Percentiles rank a stretch among this genome's conserved stretches.
phyloP scores from a whole-genome alignment of 2,113 vertebrate genomes.

The Cariama cristata region DNA sequence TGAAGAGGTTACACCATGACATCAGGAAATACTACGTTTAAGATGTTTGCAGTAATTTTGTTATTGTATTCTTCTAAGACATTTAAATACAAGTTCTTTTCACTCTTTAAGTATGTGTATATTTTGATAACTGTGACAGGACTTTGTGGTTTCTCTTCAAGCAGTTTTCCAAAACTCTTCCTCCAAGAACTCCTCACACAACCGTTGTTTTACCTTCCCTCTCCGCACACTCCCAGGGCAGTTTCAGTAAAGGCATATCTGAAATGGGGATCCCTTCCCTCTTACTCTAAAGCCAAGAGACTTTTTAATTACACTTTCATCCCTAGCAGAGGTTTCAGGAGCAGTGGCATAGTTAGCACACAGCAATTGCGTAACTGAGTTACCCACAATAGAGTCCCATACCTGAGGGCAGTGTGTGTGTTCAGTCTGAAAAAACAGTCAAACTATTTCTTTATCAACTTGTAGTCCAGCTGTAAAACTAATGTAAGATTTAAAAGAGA shows the following conservation, averaged over 20 bases:
- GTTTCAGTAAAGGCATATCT: neutral
- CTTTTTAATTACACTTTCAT: neutral
- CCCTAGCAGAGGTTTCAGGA: neutral
- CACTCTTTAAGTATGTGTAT: neutral
- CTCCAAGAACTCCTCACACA: neutral
- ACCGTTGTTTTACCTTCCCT: neutral
- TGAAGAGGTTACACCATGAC: neutral
- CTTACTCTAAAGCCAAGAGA: neutral
- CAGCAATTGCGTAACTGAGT: too few species aligned
- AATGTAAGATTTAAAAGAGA: neutral
- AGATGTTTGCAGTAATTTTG: neutral
- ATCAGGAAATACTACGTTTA: neutral
- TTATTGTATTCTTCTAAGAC: neutral
- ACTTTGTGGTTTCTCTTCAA: neutral
- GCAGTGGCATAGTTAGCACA: neutral
- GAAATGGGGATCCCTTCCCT: neutral
- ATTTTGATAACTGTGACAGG: neutral
- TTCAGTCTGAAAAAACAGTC: neutral
- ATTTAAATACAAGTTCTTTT: neutral
- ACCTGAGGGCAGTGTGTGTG: neutral
- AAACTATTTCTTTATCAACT: neutral
- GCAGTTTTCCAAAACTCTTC: neutral
- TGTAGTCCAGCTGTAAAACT: neutral
- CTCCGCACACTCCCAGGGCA: neutral
- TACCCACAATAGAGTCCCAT: neutral